Evolutionary conservation across 2,797 vertebrate species (phyloP).

Genomic region (Sylvia borin): DNA sequence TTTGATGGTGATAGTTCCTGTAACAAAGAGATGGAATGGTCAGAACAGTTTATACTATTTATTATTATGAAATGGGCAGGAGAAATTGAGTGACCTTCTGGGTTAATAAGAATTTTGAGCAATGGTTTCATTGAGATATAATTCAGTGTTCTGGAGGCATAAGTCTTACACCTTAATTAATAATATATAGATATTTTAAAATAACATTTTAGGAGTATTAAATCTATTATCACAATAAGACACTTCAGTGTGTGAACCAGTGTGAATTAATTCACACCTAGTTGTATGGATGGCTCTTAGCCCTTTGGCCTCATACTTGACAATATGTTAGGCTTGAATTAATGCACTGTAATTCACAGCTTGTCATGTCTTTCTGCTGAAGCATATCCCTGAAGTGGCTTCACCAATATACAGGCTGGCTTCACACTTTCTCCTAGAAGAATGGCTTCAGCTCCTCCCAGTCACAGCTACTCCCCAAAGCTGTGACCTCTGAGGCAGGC

Average conservation of each 20-base stretch:
- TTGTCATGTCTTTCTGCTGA: slow-evolving; percentile 55
- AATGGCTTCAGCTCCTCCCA: slow-evolving; percentile 15
- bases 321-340: slow-evolving; percentile 63
- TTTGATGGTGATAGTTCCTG: slow-evolving; percentile 59
- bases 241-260: slow-evolving; percentile 39
- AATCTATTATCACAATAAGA: slow-evolving; percentile 67
- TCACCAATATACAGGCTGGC: background rate
- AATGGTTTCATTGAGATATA: slow-evolving; percentile 70
- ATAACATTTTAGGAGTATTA: slow-evolving; percentile 68
- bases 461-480: background rate
- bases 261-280: slow-evolving; percentile 66
- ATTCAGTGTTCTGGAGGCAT: slow-evolving; percentile 58
- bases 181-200: slow-evolving; percentile 67
- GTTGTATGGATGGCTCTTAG: slow-evolving; percentile 51
- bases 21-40: slow-evolving; percentile 58
- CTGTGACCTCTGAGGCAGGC: background rate
- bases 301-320: slow-evolving; percentile 55
- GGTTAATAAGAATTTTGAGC: slow-evolving; percentile 76
- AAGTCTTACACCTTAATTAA: slow-evolving; percentile 62
- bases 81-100: slow-evolving; percentile 71
- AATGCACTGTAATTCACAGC: slow-evolving; percentile 62
- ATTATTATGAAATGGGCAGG: slow-evolving; percentile 62
- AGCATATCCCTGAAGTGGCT: slow-evolving; percentile 31
- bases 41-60: slow-evolving; percentile 66
- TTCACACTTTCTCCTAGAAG: slow-evolving; percentile 6